These are phyloP conservation scores for Coelogynopora nodosa DNA, from an alignment of 2,888 invertebrate genomes.

Conservation along the genomic window DNA sequence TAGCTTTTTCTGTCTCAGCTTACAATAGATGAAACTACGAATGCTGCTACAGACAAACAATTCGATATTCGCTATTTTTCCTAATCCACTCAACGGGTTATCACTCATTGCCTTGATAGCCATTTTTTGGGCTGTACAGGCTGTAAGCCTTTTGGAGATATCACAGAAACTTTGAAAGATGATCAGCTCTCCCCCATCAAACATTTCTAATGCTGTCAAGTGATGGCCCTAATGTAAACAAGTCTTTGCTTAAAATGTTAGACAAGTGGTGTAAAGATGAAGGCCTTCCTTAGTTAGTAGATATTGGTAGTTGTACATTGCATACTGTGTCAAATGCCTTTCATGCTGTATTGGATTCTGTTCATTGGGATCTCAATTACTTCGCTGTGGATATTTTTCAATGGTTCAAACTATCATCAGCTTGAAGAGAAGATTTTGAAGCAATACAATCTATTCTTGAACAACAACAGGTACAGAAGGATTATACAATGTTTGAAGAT, in stretches of 20 bases:
- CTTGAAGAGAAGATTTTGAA: conserved; percentile 48
- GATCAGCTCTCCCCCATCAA: neutral
- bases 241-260: conserved; percentile 47
- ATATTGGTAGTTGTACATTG: conserved; percentile 48
- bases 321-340: conserved; percentile 49
- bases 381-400: conserved; percentile 48
- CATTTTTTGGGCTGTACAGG: too few relatives aligned
- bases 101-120: neutral
- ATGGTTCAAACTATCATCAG: conserved; percentile 48
- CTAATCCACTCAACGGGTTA: neutral
- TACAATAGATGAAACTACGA: conserved; percentile 21
- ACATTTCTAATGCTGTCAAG: conserved; percentile 21
- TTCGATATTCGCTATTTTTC: conserved; percentile 1
- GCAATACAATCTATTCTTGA: conserved; percentile 43
- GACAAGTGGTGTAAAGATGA: conserved; percentile 37
- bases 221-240: conserved; percentile 50
- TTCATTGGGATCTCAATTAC: conserved; percentile 47
- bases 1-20: neutral
- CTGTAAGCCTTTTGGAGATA: neutral
- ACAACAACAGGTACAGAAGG: neutral
- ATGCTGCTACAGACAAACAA: neutral
- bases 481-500: neutral
- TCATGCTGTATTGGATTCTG: conserved; percentile 46
- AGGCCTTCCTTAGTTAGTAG: conserved; percentile 45
- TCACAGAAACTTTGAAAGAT: neutral